Base-by-base conservation (phyloP, 2,888 invertebrate genomes). In the Catocala sponsa region DNA sequence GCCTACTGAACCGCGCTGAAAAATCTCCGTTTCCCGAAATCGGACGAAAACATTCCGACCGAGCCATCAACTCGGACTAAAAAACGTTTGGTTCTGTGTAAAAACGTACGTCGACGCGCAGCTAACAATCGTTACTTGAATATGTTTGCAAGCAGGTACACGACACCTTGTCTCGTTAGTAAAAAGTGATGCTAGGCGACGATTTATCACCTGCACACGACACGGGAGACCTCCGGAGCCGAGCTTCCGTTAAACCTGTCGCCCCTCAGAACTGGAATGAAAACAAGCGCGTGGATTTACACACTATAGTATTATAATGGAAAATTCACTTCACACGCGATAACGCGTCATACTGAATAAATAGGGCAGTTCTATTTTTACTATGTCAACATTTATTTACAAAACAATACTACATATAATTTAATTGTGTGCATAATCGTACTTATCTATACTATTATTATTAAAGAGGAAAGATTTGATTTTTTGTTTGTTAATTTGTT, bases 91-190 rank as follows among this genome's bases (percentile, higher is more conserved):
- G 60, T 61, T 59, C 63, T 65, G 65, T 68, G 74, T 78, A 81
- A 81, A 84, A 79, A 77, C 77, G 76, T 82, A 80, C 66, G 74
- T 70, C 56, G 62, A 69, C 77, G 74, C 73, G 68, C 74, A 78
- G 82, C 79, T 88, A 88, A 89, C 90, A 89, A 87, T 88, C 88
- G 84, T 85, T 82, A 79, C 87, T 85, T 87, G 90, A 88, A 89
- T 88, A 88, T 85, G 86, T 90, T 90, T 85, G 83, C 86, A 83
- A 82, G 83, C 78, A 78, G 25, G 76, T 75, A 81, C 82, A 82
- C 85, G 90, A 90, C 92, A 91, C 87, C 89, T 91, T 91, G 93
- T 93, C 94, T 93, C 89, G 94, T 94, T 94, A 94, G 91, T 86
- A 90, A 91, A 90, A 91, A 90, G 88, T 92, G 89, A 92, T 87